Conservation (phyloP, 2,113 vertebrate genomes). For the Oncorhynchus clarkii region DNA sequence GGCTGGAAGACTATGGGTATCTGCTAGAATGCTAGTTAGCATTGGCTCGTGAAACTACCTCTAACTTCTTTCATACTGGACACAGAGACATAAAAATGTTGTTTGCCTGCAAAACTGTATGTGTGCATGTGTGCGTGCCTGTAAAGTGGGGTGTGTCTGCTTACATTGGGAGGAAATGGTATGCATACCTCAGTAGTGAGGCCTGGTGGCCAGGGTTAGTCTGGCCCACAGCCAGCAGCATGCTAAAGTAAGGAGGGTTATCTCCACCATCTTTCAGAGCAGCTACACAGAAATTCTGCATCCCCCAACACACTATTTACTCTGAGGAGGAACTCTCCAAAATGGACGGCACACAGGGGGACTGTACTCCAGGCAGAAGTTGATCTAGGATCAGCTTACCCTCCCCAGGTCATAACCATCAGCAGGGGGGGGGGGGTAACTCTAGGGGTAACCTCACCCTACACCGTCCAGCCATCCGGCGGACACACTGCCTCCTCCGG, state of each 20-base stretch:
- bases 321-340: conserved; percentile 16
- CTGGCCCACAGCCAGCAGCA: conserved; percentile 38
- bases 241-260: conserved; percentile 21
- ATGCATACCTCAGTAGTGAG: conserved; percentile 55
- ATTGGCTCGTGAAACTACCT: not conserved
- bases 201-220: conserved; percentile 34
- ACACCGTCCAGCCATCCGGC: not conserved
- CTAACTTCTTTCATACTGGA: not conserved
- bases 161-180: conserved; percentile 70
- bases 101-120: not conserved
- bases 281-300: not conserved
- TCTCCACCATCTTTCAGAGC: conserved; percentile 7
- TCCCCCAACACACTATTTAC: not conserved
- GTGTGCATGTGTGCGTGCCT: conserved; percentile 21
- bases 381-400: too few relatives aligned
- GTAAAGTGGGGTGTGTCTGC: conserved; percentile 40
- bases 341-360: not conserved
- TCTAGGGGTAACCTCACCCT: too few relatives aligned
- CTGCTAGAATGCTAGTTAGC: not conserved
- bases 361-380: too few relatives aligned
- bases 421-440: too few relatives aligned
- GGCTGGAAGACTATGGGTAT: too few relatives aligned
- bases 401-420: too few relatives aligned
- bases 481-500: not conserved
- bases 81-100: conserved; percentile 52